These are phyloP conservation scores for Drosophila infuscata DNA, from an alignment of 2,888 invertebrate species.

Conservation along the genomic window DNA sequence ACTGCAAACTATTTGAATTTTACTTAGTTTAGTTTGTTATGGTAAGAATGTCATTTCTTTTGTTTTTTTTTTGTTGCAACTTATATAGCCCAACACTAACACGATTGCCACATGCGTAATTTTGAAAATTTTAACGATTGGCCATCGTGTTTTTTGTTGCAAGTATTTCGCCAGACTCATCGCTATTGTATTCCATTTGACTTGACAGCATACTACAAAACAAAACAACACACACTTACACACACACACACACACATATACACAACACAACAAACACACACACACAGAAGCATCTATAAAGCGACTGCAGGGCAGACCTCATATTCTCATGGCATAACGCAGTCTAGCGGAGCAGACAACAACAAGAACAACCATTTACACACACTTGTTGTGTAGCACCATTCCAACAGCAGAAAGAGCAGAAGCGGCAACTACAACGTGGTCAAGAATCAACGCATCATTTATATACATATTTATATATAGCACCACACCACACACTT, in stretches of 20 bases:
- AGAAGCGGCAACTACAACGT: constrained; percentile 29
- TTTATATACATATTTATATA: constrained; percentile 43
- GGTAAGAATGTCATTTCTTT: constrained; percentile 47
- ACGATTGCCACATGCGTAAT: constrained; percentile 3
- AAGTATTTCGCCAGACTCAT: constrained; percentile 8
- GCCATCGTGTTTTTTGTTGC: constrained; percentile 12
- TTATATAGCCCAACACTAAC: not conserved
- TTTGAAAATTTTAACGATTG: not conserved
- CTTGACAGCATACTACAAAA: constrained; percentile 46
- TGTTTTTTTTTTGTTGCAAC: not conserved
- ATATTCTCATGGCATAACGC: constrained; percentile 52
- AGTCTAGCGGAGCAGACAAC: constrained; percentile 38
- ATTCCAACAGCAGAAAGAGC: constrained; percentile 58
- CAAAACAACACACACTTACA: constrained; percentile 20
- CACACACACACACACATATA: constrained; percentile 1
- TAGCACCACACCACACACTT: constrained; percentile 1
- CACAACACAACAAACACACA: constrained; percentile 32
- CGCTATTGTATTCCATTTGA: constrained; percentile 17
- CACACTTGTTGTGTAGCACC: constrained; percentile 71
- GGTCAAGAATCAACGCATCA: constrained; percentile 37
- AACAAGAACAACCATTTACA: constrained; percentile 34
- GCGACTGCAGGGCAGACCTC: constrained; percentile 44
- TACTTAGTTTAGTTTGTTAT: constrained; percentile 78
- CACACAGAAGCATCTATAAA: constrained; percentile 44
- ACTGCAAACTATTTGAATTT: constrained; percentile 79